Base-by-base conservation (phyloP, 2,113 vertebrate genomes). In the Lasiurus cinereus region DNA sequence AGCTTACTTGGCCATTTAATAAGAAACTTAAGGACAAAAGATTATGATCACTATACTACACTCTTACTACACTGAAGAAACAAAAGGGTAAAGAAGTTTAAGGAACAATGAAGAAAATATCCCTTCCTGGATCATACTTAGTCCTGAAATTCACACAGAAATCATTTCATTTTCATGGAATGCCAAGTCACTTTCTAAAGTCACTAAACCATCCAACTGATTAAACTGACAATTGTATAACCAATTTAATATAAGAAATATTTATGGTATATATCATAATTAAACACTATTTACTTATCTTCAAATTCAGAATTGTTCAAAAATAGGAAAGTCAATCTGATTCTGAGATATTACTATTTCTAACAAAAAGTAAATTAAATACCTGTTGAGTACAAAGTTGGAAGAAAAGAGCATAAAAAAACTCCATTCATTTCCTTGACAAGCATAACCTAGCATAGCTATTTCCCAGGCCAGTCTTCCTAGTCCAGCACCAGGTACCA, bases 381-480 rank as follows among this genome's bases (percentile, higher is more conserved):
- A 99, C 99, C 99, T 99, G 98, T 99, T 99, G 90, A 99, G 99
- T 96, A 99, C 99, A 98, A 99, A 99, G 98, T 99, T 99, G 96
- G 99, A 99, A 97, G 99, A 99, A 98, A 99, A 99, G 96, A 99
- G 99, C 99, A 99, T 99, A 98, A 99, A 99, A 99, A 99, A 99
- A 98, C 99, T 99, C 99, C 99, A 99, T 98, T 99, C 99, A 94
- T 99, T 99, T 98, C 99, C 99, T 98, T 99, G 99, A 98, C 99
- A 99, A 93, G 98, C 98, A 98, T 99, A 99, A 96, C 99, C 99
- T 97, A 99, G 98, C 93, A 98, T 98, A 97, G 99, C 99, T 94
- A 99, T 99, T 98, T 99, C 99, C 99, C 99, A 99, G 76, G 99
- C 99, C 90, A 99, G 98, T 97, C 99, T 99, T 97, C 99, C 99